Percentiles rank a stretch among this genome's conserved stretches.
These are phyloP conservation scores for Platyrinchus mystaceus DNA, from an alignment of 2,797 vertebrate genomes.

Conservation along the genomic window DNA sequence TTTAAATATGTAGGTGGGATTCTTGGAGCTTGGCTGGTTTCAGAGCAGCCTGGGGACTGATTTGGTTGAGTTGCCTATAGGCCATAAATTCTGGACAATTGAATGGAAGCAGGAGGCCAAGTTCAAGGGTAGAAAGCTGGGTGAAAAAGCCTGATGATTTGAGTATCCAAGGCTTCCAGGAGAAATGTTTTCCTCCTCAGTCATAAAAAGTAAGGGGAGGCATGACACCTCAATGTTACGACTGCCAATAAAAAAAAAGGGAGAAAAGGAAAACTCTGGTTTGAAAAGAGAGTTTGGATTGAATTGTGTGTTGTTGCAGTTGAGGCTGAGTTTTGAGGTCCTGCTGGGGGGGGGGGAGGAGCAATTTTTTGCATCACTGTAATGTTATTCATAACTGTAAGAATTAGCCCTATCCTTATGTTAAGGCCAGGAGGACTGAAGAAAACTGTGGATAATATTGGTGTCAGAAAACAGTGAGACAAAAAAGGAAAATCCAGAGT, in stretches of 20 bases:
- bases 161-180: neutral
- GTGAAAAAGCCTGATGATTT: neutral
- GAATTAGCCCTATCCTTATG: neutral
- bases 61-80: slow-evolving; percentile 6
- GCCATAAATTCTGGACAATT: slow-evolving; percentile 1
- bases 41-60: neutral
- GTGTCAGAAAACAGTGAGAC: neutral
- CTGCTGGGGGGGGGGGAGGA: neutral
- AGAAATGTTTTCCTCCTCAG: neutral
- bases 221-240: neutral
- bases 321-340: neutral
- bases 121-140: neutral
- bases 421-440: neutral
- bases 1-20: slow-evolving; percentile 42
- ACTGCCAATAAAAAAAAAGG: neutral
- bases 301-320: neutral
- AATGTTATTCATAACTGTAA: neutral
- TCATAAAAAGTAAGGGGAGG: neutral
- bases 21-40: slow-evolving; percentile 27
- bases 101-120: neutral
- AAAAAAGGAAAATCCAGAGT: neutral
- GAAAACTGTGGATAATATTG: neutral
- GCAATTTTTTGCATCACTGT: neutral
- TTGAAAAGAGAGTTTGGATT: neutral
- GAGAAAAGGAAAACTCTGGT: neutral